Evolutionary conservation across 2,113 vertebrate genomes (phyloP), one percentile per base, ranked within the genome.

Genomic region (Melanerpes aurifrons): DNA sequence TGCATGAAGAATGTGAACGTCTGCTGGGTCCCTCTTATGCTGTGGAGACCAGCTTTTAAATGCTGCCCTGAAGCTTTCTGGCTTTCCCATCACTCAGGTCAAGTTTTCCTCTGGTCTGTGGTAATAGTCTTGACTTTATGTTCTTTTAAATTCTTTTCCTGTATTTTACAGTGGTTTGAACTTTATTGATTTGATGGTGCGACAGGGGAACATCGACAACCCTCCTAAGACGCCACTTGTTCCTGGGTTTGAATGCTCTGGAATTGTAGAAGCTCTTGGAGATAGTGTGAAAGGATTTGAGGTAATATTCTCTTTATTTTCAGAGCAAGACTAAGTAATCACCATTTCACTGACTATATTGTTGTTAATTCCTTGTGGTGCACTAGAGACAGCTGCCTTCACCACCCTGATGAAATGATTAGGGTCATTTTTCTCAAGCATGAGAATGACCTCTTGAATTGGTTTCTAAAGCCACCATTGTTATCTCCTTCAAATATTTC

Each of bases 111-210:
- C 19, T 19, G 85, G 64, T 91, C 66, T 37, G 1, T 62, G 19
- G 13, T 40, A 56, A 43, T 57, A 63, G 40, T 35, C n/a, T 74
- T 89, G 40, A 86, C 87, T 85, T 85, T 59, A 9, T 35, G 83
- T 94, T 7, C 50, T 53, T 50, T 25, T 53, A 53, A 53, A 53
- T 25, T 53, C 22, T n/a, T 48, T 62, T 56, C 85, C 77, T 58
- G 18, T 86, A 2, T 93, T 86, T 92, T 90, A 57, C 98, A 99
- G 99, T 96, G 99, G 99, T 67, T 96, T 99, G 97, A 99, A 99
- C 97, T 99, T 99, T 74, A 97, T 99, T 92, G 99, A 99, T 97
- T 96, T 99, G 97, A 99, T 99, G 99, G 99, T 99, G 53, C 98
- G 99, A 79, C 99, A 99, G 96, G 99, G 99, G 67, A 99, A 99